A percentile compares a stretch with the other conserved stretches of the same genome.
Evolutionary conservation across 2,888 invertebrate genomes (phyloP).

Genomic region (Pristionchus entomophagus): DNA sequence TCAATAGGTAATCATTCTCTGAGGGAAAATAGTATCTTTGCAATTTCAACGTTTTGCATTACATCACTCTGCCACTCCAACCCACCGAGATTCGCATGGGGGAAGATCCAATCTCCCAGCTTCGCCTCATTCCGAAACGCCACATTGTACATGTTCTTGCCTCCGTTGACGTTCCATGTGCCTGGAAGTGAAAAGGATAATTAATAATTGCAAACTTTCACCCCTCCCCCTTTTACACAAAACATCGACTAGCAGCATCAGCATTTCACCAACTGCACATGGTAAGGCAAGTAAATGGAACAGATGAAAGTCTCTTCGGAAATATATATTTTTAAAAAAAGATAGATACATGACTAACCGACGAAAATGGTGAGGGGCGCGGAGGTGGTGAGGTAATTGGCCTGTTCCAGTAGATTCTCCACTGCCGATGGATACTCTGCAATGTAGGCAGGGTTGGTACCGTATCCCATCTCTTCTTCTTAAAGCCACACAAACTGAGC

Average conservation of each 20-base stretch:
- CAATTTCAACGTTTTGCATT: no score
- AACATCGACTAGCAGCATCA: no score
- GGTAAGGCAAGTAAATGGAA: no score
- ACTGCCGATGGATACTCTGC: constrained; percentile 72
- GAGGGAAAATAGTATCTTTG: no score
- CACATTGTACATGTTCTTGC: constrained; percentile 96
- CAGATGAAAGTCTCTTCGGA: no score
- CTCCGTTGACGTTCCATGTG: constrained; percentile 99
- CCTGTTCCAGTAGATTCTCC: constrained; percentile 65
- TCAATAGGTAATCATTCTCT: no score
- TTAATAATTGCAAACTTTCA: no score
- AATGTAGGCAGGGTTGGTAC: constrained; percentile 39
- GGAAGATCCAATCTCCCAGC: constrained; percentile 78
- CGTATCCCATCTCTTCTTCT: not conserved
- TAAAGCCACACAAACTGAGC: constrained; percentile 12
- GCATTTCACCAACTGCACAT: not conserved
- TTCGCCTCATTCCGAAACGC: constrained; percentile 80
- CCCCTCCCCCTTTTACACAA: no score
- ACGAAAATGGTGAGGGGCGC: constrained; percentile 59
- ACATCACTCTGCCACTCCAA: not conserved
- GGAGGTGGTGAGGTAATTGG: constrained; percentile 65
- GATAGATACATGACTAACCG: constrained; percentile 44
- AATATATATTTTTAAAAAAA: no score
- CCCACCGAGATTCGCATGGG: constrained; percentile 49
- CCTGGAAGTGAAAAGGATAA: constrained; percentile 78